These are phyloP conservation scores for Saxicola maurus DNA, from an alignment of 2,797 vertebrate species.

Conservation along the genomic window DNA sequence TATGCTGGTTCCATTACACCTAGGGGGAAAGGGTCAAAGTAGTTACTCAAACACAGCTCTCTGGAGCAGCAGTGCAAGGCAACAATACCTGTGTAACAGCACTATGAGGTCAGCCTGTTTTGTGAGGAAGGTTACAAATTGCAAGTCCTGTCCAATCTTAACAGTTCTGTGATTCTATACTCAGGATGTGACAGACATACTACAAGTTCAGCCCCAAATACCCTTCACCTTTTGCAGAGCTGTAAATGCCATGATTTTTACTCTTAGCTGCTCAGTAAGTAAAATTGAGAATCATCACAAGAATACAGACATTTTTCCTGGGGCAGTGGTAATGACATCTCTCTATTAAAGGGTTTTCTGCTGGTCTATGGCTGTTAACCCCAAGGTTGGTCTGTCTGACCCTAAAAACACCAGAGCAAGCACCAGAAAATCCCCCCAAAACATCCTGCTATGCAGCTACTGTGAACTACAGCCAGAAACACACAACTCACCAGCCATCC, in stretches of 20 bases:
- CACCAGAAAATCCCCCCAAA: neutral
- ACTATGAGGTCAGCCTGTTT: neutral
- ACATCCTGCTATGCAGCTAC: neutral
- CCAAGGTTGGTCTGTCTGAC: neutral
- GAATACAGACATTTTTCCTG: neutral
- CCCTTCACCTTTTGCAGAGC: neutral
- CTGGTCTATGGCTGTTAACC: neutral
- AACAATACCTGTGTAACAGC: neutral
- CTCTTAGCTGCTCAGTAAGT: neutral
- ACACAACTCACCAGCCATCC: neutral
- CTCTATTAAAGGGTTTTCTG: neutral
- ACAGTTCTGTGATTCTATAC: neutral
- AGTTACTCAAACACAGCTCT: neutral
- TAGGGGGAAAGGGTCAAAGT: neutral
- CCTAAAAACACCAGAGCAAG: neutral
- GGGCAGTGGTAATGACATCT: neutral
- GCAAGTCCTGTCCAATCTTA: neutral
- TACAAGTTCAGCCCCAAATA: neutral
- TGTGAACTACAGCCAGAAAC: neutral
- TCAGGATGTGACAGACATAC: neutral
- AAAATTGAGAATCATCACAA: neutral
- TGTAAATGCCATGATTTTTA: neutral
- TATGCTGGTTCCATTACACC: neutral
- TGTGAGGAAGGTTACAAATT: neutral
- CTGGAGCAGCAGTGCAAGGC: neutral